Percentiles rank a stretch among this genome's conserved stretches.
These are phyloP conservation scores for Dastarcus helophoroides DNA, from an alignment of 2,888 invertebrate species.

Conservation along the genomic window DNA sequence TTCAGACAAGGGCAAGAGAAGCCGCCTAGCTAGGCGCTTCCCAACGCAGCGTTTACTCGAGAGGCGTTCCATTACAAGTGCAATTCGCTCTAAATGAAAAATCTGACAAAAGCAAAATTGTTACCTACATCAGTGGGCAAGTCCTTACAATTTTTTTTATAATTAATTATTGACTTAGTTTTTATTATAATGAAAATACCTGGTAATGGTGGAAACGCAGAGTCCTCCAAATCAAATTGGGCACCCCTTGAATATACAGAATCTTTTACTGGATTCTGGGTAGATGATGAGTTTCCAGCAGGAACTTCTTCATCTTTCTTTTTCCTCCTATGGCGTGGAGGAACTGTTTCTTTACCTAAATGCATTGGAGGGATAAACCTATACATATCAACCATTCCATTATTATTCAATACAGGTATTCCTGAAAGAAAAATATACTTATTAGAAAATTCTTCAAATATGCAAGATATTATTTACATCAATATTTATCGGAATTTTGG, in stretches of 20 bases:
- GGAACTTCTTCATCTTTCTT: constrained; percentile 13
- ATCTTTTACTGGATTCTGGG: constrained; percentile 18
- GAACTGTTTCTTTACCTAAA: constrained; percentile 33
- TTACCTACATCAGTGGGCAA: too few species aligned
- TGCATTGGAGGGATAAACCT: constrained; percentile 19
- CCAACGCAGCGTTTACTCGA: too few species aligned
- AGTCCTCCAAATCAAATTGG: constrained; percentile 67
- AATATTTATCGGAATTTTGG: neutral
- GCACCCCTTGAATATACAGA: constrained; percentile 37
- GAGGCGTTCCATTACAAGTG: too few species aligned
- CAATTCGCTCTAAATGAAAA: too few species aligned
- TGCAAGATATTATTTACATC: neutral
- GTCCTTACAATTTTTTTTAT: too few species aligned
- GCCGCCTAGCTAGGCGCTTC: too few species aligned
- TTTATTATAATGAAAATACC: too few species aligned
- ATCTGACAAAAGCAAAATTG: too few species aligned
- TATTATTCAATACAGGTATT: constrained; percentile 20
- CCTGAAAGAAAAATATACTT: constrained; percentile 11
- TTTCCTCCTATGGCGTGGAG: constrained; percentile 37
- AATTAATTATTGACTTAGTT: too few species aligned
- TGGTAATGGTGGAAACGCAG: constrained; percentile 71
- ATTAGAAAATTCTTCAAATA: neutral
- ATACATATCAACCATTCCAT: constrained; percentile 21
- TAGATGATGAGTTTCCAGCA: constrained; percentile 11
- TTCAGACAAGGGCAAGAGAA: too few species aligned